These are phyloP conservation scores for Microcebus jonahi DNA, from an alignment of 2,113 vertebrate genomes.

Conservation along the genomic window DNA sequence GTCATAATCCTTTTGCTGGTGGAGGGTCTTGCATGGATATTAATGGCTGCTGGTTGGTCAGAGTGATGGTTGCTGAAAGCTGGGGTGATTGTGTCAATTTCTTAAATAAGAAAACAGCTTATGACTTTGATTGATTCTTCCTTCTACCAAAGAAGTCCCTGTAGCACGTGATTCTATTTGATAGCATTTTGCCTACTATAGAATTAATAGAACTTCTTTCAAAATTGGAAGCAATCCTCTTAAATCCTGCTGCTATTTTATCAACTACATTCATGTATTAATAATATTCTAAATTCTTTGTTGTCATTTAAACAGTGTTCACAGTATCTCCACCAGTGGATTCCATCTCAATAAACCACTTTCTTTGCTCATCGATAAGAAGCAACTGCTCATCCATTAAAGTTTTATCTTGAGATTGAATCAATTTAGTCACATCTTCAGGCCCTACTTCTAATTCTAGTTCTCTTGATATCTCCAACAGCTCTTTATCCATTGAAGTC, in stretches of 20 bases:
- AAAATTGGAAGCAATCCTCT: not conserved
- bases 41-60: not conserved
- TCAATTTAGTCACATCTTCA: not conserved
- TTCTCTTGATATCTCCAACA: not conserved
- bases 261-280: not conserved
- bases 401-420: not conserved
- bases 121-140: not conserved
- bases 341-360: not conserved
- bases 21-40: not conserved
- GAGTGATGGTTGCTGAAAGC: not conserved
- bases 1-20: not conserved
- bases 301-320: not conserved
- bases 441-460: not conserved
- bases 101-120: not conserved
- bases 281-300: not conserved
- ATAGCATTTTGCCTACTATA: not conserved
- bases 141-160: not conserved
- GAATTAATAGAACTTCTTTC: not conserved
- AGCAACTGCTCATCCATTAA: not conserved
- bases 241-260: not conserved
- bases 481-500: not conserved
- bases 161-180: not conserved
- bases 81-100: not conserved
- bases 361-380: not conserved
- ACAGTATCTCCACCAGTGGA: not conserved